Evolutionary conservation across 2,888 invertebrate genomes (phyloP).

Genomic region (Agrochola litura): DNA sequence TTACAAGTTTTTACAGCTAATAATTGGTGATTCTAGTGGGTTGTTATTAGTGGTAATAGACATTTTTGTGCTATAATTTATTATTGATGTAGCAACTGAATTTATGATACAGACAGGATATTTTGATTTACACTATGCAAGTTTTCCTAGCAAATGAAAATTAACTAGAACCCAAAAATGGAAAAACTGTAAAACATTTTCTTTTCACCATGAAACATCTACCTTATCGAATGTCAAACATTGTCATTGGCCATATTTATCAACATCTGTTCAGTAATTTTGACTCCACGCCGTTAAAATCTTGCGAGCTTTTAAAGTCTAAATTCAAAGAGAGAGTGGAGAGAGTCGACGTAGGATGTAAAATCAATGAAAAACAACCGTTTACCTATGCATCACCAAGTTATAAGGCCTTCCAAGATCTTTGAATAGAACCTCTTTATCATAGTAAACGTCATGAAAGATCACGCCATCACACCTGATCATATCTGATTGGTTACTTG

Average conservation of each 20-base stretch:
- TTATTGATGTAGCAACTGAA: too few relatives aligned
- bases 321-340: too few relatives aligned
- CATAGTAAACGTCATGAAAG: slow-evolving; percentile 80
- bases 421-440: slow-evolving; percentile 74
- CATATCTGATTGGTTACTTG: slow-evolving; percentile 36
- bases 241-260: background rate
- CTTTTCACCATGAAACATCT: background rate
- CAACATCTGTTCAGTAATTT: background rate
- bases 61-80: background rate
- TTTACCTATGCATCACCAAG: slow-evolving; percentile 80
- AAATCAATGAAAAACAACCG: background rate
- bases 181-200: background rate
- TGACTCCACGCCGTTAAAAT: background rate
- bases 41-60: background rate
- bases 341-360: too few relatives aligned
- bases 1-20: too few relatives aligned
- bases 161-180: background rate
- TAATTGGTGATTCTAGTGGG: background rate
- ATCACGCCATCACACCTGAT: slow-evolving; percentile 80
- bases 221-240: background rate
- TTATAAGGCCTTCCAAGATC: slow-evolving; percentile 80
- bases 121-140: too few relatives aligned
- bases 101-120: too few relatives aligned
- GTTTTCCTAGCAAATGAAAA: background rate
- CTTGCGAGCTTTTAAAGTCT: too few relatives aligned